These are phyloP conservation scores for Lophotis ruficrista DNA, from an alignment of 2,113 vertebrate species.

Conservation along the genomic window DNA sequence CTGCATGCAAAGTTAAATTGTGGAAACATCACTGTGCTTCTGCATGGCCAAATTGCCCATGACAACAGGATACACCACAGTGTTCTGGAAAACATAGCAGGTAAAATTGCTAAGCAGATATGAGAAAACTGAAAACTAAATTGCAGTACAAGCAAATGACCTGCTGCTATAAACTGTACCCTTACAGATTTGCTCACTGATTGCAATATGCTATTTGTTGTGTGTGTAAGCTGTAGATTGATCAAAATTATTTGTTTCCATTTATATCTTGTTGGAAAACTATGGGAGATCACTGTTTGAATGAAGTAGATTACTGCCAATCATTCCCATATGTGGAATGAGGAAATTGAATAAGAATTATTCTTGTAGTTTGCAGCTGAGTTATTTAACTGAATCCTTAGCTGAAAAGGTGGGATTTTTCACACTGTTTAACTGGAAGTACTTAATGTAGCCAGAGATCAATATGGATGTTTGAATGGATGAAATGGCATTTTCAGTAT, in stretches of 20 bases:
- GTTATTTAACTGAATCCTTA: conserved; percentile 7
- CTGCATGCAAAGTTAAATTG: background rate
- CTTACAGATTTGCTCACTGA: conserved; percentile 5
- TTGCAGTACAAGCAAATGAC: conserved; percentile 17
- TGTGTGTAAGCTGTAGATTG: conserved; percentile 5
- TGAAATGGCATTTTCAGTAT: background rate
- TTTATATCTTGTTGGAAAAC: conserved; percentile 29
- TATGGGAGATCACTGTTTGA: conserved; percentile 19
- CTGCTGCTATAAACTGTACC: conserved; percentile 40
- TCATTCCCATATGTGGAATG: background rate
- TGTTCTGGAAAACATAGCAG: background rate
- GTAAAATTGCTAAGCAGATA: background rate
- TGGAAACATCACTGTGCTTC: background rate
- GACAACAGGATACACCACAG: background rate
- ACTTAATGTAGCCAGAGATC: background rate
- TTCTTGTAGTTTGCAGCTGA: background rate
- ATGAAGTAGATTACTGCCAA: background rate
- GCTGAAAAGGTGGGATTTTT: background rate
- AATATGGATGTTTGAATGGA: background rate
- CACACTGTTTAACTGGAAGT: background rate
- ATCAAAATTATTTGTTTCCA: conserved; percentile 53
- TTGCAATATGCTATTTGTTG: background rate
- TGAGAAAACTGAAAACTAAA: conserved; percentile 31
- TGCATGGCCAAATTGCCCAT: background rate
- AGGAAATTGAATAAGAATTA: background rate